These are phyloP conservation scores for Volucella inflata DNA, from an alignment of 2,888 invertebrate genomes.

Conservation along the genomic window DNA sequence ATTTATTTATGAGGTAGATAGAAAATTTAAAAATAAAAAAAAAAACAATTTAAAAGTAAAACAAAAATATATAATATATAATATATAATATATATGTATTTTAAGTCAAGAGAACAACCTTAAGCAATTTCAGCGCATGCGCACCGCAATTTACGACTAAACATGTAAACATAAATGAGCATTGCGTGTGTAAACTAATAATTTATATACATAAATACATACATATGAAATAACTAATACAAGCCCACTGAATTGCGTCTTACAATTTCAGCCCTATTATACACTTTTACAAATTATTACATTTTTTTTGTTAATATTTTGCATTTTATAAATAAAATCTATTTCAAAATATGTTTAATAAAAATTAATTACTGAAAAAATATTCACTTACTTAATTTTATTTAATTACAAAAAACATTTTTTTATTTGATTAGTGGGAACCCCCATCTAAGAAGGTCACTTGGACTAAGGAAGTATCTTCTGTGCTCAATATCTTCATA, in stretches of 20 bases:
- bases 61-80: conserved; percentile 58
- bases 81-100: conserved; percentile 73
- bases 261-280: conserved; percentile 76
- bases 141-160: conserved; percentile 47
- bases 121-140: conserved; percentile 73
- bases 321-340: conserved; percentile 76
- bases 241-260: conserved; percentile 75
- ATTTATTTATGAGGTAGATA: conserved; percentile 72
- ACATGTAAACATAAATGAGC: conserved; percentile 26
- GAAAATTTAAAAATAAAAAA: conserved; percentile 55
- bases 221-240: conserved; percentile 69
- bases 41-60: conserved; percentile 15
- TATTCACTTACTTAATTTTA: neutral
- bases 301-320: conserved; percentile 74
- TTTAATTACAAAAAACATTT: neutral
- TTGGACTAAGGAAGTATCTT: too few species aligned
- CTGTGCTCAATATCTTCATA: too few species aligned
- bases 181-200: conserved; percentile 64
- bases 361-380: conserved; percentile 72
- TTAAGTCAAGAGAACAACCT: conserved; percentile 62
- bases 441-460: too few species aligned
- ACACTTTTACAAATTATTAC: conserved; percentile 75
- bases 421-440: neutral
- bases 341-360: conserved; percentile 76
- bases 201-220: conserved; percentile 53